These are phyloP conservation scores for Choloepus didactylus DNA, from an alignment of 2,797 vertebrate species.

Conservation along the genomic window DNA sequence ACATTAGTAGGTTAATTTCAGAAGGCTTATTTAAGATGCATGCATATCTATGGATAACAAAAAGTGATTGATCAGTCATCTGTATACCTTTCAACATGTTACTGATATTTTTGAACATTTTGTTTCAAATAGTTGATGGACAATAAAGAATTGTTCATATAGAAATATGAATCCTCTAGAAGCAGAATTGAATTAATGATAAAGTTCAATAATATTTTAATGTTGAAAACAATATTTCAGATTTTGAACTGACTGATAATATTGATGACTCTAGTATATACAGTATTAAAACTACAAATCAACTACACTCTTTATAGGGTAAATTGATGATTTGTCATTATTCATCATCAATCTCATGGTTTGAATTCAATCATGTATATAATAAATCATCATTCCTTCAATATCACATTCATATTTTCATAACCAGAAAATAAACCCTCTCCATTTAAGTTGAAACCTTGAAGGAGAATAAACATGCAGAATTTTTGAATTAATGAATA, in stretches of 20 bases:
- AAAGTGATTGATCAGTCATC: background rate
- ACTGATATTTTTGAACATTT: constrained; percentile 7
- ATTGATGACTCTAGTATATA: background rate
- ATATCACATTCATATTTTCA: background rate
- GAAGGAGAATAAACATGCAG: background rate
- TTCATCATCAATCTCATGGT: no score
- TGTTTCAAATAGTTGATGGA: constrained; percentile 8
- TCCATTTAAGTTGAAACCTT: background rate
- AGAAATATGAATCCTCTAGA: background rate
- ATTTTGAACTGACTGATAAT: background rate
- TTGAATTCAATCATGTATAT: background rate
- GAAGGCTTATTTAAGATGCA: background rate
- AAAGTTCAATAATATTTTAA: background rate
- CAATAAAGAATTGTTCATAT: background rate
- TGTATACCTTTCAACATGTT: background rate
- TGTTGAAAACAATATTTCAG: constrained; percentile 6
- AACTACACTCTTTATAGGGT: background rate
- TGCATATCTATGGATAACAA: background rate
- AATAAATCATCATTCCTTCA: background rate
- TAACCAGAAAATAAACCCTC: background rate
- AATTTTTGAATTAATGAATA: constrained; percentile 12
- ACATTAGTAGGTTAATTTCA: background rate
- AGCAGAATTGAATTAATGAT: background rate
- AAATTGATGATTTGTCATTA: background rate
- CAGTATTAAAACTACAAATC: background rate